phyloP scores from a whole-genome alignment of 2,888 invertebrate species.

The Agonopterix alstromeriana region DNA sequence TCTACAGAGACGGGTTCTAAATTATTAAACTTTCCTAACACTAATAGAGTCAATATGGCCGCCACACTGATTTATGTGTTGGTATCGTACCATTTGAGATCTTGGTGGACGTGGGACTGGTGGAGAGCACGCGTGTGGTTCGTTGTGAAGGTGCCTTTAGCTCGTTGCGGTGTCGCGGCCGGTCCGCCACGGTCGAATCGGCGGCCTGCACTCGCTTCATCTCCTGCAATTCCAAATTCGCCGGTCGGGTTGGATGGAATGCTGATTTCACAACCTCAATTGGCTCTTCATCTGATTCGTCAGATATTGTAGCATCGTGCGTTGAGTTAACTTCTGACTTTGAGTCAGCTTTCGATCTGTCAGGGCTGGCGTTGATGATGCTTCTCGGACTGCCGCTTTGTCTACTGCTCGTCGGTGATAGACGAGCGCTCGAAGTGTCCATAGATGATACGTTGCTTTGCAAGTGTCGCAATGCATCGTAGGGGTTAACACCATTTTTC shows the following conservation, averaged over 20 bases:
- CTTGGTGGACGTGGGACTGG: slow-evolving; percentile 77
- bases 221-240: slow-evolving; percentile 74
- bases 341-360: slow-evolving; percentile 71
- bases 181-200: slow-evolving; percentile 76
- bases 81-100: slow-evolving; percentile 72
- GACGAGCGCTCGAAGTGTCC: slow-evolving; percentile 62
- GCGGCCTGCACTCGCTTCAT: slow-evolving; percentile 75
- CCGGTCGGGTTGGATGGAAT: slow-evolving; percentile 81
- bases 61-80: slow-evolving; percentile 83
- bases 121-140: slow-evolving; percentile 55
- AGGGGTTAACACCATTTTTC: slow-evolving; percentile 76
- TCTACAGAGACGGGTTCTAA: slow-evolving; percentile 29
- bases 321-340: slow-evolving; percentile 80
- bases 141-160: slow-evolving; percentile 79
- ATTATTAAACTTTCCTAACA: slow-evolving; percentile 26
- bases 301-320: slow-evolving; percentile 77
- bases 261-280: slow-evolving; percentile 87
- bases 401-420: slow-evolving; percentile 76
- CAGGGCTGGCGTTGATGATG: slow-evolving; percentile 56
- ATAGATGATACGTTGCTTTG: slow-evolving; percentile 65
- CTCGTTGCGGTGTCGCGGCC: slow-evolving; percentile 64
- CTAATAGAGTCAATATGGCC: slow-evolving; percentile 79
- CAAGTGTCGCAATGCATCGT: slow-evolving; percentile 69
- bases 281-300: slow-evolving; percentile 82
- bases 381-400: slow-evolving; percentile 74